Percentiles rank a stretch among this genome's conserved stretches.
Evolutionary conservation across 2,113 vertebrate species (phyloP).

Genomic region (Alligator sinensis): DNA sequence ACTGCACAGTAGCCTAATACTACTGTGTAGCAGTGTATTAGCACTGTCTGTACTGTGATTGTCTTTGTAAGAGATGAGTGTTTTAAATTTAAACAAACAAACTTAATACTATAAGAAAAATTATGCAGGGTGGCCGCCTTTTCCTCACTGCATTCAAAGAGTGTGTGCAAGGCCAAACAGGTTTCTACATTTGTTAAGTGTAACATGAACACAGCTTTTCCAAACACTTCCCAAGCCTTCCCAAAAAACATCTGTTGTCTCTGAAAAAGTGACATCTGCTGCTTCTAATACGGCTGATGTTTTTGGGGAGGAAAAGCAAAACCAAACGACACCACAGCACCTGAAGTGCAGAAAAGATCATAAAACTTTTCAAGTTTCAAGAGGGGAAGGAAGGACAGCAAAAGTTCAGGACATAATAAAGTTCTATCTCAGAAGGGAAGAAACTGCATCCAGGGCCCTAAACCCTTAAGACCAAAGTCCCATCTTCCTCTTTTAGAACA

Average conservation of each 20-base stretch:
- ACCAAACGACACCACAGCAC: background rate
- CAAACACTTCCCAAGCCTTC: background rate
- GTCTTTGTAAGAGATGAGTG: background rate
- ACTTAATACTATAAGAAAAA: background rate
- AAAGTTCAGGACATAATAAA: slow-evolving; percentile 33
- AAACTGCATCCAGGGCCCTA: slow-evolving; percentile 33
- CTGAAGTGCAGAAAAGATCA: background rate
- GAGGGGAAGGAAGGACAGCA: slow-evolving; percentile 50
- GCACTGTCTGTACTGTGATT: background rate
- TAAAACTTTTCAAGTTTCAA: slow-evolving; percentile 35
- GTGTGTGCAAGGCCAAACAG: background rate
- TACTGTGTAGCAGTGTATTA: too few relatives aligned
- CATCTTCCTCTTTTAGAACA: background rate
- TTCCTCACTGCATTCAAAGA: slow-evolving; percentile 26
- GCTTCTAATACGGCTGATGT: too few relatives aligned
- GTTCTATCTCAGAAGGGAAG: slow-evolving; percentile 14
- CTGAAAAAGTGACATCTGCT: background rate
- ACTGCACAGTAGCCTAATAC: too few relatives aligned
- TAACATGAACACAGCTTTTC: background rate
- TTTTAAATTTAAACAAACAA: slow-evolving; percentile 32
- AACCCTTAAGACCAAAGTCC: slow-evolving; percentile 2
- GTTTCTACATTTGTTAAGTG: background rate
- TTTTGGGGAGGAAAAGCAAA: background rate
- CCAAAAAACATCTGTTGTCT: background rate
- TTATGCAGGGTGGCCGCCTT: background rate